Conservation (phyloP, 2,113 vertebrate species). For the Anolis carolinensis region DNA sequence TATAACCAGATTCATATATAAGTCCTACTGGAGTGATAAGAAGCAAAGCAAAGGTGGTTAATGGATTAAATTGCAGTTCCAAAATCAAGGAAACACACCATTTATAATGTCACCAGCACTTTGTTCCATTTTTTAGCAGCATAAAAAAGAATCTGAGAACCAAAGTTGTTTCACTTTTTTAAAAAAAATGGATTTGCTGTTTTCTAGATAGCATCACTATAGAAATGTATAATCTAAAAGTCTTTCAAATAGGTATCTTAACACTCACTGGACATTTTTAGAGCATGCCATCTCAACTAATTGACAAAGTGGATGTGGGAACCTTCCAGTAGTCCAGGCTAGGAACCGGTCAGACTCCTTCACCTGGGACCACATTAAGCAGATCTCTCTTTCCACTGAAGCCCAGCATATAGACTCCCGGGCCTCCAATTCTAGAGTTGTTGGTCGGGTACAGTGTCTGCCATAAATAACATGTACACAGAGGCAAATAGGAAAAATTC, state of each 20-base stretch:
- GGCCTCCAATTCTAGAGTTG: conserved; percentile 95
- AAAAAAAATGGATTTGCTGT: conserved; percentile 59
- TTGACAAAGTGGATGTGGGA: conserved; percentile 86
- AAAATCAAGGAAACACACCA: conserved; percentile 69
- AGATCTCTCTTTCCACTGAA: conserved; percentile 92
- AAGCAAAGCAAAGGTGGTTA: background rate
- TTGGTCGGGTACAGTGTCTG: conserved; percentile 89
- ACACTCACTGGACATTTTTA: conserved; percentile 83
- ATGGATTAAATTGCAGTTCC: conserved; percentile 53
- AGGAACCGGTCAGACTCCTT: conserved; percentile 94
- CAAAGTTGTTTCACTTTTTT: conserved; percentile 50
- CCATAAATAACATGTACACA: conserved; percentile 96
- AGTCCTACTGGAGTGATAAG: background rate
- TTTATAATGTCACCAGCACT: conserved; percentile 48
- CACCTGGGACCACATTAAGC: conserved; percentile 92
- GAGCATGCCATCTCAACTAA: conserved; percentile 83
- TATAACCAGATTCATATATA: background rate
- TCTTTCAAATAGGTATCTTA: conserved; percentile 81
- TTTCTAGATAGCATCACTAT: conserved; percentile 70
- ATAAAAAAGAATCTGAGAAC: conserved; percentile 49
- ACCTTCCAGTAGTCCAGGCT: conserved; percentile 97
- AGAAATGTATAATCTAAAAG: conserved; percentile 65
- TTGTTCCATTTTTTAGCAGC: conserved; percentile 55
- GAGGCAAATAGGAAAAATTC: conserved; percentile 97
- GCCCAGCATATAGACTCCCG: conserved; percentile 89